Conservation (phyloP, 2,797 vertebrate genomes). For the Psittacula derbiana region DNA sequence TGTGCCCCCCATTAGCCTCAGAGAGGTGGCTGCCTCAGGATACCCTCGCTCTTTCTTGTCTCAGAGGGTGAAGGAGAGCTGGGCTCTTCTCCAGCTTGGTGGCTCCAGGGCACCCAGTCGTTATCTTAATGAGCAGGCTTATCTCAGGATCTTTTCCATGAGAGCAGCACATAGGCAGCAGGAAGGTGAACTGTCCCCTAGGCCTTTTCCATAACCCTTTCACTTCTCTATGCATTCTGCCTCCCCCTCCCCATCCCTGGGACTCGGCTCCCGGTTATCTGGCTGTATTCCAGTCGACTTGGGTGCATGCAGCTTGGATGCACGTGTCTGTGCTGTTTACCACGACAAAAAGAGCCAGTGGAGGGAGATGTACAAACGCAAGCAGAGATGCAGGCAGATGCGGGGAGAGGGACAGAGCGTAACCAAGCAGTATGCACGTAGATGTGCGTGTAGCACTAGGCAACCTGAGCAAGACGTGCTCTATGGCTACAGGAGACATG, state of each 20-base stretch:
- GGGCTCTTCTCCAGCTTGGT: not conserved
- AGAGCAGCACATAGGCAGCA: not conserved
- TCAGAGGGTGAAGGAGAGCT: not conserved
- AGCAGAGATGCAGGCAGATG: not conserved
- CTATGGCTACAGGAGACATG: not conserved
- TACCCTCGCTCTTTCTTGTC: not conserved
- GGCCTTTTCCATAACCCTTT: not conserved
- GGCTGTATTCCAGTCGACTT: not conserved
- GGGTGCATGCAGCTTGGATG: rapidly evolving
- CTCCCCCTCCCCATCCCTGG: not conserved
- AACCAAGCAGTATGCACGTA: not conserved
- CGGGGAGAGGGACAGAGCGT: not conserved
- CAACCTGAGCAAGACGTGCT: not conserved
- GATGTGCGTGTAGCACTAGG: not conserved
- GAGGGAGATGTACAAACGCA: not conserved
- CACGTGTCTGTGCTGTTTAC: not conserved
- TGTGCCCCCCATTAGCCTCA: not conserved
- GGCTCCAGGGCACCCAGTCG: not conserved
- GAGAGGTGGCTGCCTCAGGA: not conserved
- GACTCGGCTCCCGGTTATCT: not conserved
- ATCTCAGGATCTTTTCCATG: conserved; percentile 14
- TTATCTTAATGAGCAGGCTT: not conserved
- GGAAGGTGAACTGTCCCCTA: not conserved
- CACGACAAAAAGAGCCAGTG: not conserved
- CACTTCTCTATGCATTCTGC: not conserved